Percentiles rank a stretch among this genome's conserved stretches.
Evolutionary conservation across 2,888 invertebrate species (phyloP).

Genomic region (Tipula helvola): DNA sequence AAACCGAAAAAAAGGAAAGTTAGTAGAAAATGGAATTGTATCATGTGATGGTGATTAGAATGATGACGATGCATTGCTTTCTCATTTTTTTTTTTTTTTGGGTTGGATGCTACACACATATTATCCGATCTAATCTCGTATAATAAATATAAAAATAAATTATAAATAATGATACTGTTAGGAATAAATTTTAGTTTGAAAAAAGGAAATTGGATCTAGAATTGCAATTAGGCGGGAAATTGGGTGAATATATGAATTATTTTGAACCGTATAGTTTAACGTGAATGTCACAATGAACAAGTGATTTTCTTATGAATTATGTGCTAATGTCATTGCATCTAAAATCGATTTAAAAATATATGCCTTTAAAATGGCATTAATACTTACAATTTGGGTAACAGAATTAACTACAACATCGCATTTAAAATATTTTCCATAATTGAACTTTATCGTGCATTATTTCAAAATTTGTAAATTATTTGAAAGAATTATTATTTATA

Average conservation of each 20-base stretch:
- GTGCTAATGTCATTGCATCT: too few relatives aligned
- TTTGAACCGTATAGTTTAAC: not conserved
- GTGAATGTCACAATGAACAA: not conserved
- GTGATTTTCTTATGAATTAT: too few relatives aligned
- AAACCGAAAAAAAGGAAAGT: not conserved
- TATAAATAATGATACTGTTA: not conserved
- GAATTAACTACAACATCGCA: too few relatives aligned
- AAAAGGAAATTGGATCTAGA: not conserved
- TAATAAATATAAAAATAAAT: not conserved
- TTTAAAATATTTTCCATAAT: too few relatives aligned
- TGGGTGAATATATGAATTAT: not conserved
- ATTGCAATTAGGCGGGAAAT: not conserved
- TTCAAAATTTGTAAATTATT: too few relatives aligned
- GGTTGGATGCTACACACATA: not conserved
- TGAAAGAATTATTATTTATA: too few relatives aligned
- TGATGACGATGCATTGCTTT: not conserved
- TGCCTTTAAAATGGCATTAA: too few relatives aligned
- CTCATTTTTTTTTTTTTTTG: not conserved
- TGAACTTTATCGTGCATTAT: too few relatives aligned
- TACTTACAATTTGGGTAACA: too few relatives aligned
- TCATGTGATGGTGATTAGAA: not conserved
- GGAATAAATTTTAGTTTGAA: not conserved
- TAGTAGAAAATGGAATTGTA: not conserved
- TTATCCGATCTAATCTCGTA: not conserved
- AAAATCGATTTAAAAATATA: too few relatives aligned